Percentiles rank a stretch among this genome's conserved stretches.
phyloP scores from a whole-genome alignment of 1,140 invertebrate species.

The Wasmannia auropunctata region DNA sequence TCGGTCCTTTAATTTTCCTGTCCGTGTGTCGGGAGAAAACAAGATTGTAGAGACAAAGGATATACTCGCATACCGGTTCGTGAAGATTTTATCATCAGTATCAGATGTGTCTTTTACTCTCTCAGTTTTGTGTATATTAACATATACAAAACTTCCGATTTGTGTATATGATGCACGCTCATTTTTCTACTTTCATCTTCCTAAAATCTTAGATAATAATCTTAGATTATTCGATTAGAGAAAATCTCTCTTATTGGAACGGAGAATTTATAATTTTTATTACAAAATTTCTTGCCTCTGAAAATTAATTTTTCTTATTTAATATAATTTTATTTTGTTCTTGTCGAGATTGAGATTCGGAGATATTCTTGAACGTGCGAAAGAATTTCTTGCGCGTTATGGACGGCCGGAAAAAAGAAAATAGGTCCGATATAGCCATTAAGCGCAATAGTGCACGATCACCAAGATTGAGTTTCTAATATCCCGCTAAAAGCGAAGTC shows the following conservation, averaged over 20 bases:
- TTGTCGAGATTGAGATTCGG: not conserved
- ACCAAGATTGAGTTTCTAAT: slow-evolving; percentile 58
- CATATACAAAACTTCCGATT: not conserved
- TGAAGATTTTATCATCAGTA: slow-evolving; percentile 34
- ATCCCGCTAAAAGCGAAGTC: slow-evolving; percentile 60
- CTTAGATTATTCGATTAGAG: not conserved
- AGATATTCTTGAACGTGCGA: slow-evolving; percentile 22
- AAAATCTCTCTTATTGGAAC: not conserved
- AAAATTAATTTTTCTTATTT: not conserved
- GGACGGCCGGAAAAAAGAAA: not conserved
- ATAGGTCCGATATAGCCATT: slow-evolving; percentile 43
- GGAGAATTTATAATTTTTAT: not conserved
- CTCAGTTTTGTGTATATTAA: not conserved
- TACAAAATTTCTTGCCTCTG: not conserved
- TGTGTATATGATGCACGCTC: not conserved
- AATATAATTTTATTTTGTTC: not conserved
- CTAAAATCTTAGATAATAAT: not conserved
- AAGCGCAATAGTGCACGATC: slow-evolving; percentile 42
- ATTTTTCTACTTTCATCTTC: not conserved
- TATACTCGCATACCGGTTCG: not conserved
- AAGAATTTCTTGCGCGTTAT: slow-evolving; percentile 38
- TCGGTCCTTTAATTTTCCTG: slow-evolving; percentile 31
- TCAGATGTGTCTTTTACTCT: not conserved
- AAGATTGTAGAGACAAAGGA: slow-evolving; percentile 33
- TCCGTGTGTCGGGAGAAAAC: not conserved